Evolutionary conservation across 30 jellyfish, hydroid and myxozoan genomes (phyloP), one percentile per base, ranked within the genome.

Genomic region (Cassiopea andromeda): DNA sequence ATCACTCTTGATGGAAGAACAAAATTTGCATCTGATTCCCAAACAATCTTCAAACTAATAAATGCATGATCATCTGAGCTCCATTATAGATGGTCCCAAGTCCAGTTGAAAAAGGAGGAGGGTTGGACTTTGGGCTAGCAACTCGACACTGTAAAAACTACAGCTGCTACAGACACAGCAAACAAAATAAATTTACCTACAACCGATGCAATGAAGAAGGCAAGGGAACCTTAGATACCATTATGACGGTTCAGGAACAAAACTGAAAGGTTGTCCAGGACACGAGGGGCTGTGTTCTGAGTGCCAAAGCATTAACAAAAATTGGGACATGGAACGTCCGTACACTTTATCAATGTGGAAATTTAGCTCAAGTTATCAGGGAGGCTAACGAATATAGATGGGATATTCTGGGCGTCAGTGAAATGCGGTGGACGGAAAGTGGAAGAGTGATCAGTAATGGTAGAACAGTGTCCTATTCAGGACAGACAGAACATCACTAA

Each of bases 381-480:
- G 84, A 75, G 13, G 60, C 66, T 44, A 70, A 75, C 18, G 13
- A 46, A 69, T 46, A 75, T 38, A 60, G 66, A 9, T 60, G 44
- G 60, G 84, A 75, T 43, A 46, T 75, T 75, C 69, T 75, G 16
- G 69, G 70, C 69, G 46, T 75, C 60, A 75, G 84, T 46, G 84
- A 75, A 70, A 75, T 75, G 84, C 19, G 84, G 27, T 75, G 84
- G 84, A 75, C 69, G 70, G 84, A 70, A 45, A 75, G 84, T 75
- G 84, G 70, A 75, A 75, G 49, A 75, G 5, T 38, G 38, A 75
- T 45, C 84, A 75, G 69, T 60, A 60, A 75, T 47, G 84, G 69
- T 16, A 75, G 66, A 75, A 75, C 84, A 75, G 66, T 75, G 66
- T 43, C 4, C 66, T 75, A 75, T 46, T 75, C 69, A 75, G 70